Evolutionary conservation across 2,797 vertebrate species (phyloP), one percentile per base, ranked within the genome.

Genomic region (Diglossa cyanea): DNA sequence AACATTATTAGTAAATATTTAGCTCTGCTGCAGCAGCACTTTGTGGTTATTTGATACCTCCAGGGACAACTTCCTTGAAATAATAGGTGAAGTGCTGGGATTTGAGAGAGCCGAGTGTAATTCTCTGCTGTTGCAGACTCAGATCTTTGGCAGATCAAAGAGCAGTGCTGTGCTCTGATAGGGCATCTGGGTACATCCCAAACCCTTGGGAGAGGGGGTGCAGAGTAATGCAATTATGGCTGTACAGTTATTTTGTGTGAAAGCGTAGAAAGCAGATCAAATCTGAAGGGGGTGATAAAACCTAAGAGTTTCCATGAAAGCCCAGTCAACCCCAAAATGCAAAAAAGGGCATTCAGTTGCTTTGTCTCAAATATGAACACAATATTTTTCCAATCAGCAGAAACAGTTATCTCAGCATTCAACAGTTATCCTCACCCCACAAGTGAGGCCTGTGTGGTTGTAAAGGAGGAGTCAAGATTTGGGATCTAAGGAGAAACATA

Each of bases 1-100:
- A 94, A 83, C 62, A 35, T 84, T 77, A 89, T 70, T 89, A 73
- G 72, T 79, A 95, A 91, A 89, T 90, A 67, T 87, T 76, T 31
- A 76, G 60, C 47, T 87, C 54, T 82, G 75, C 78, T 90, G 86
- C 73, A 51, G 58, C 54, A 88, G 83, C 76, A 70, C 13, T 72
- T 75, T 31, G n/a, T 39, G 66, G 40, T 86, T 92, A 57, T 93
- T 90, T 93, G 88, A 72, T 48, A 62, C 19, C 89, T 57, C 51
- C 3, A 2, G 63, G 70, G 86, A 81, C 25, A 70, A 42, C 21
- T 90, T 76, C n/a, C 44, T 90, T 86, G 90, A 93, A 96, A 88
- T 66, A 88, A 86, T 10, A 90, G 28, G 13, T 48, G 70, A 71
- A 71, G 33, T 24, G 23, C 51, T 62, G 67, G 62, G 44, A 37